phyloP scores from a whole-genome alignment of 1,140 invertebrate genomes.

The Drosophila funebris region DNA sequence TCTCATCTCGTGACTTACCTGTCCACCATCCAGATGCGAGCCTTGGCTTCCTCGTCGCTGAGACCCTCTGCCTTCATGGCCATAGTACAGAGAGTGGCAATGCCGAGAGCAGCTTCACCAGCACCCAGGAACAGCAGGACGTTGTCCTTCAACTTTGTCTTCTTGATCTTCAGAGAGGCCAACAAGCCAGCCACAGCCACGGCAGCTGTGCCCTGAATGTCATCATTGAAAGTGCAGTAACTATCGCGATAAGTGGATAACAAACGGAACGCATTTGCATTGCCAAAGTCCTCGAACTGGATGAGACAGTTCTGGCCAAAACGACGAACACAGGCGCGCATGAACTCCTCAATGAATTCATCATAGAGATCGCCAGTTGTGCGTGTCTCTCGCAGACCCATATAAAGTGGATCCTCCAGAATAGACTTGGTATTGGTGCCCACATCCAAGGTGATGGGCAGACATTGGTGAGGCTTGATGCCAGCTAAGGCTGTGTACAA shows the following conservation, averaged over 20 bases:
- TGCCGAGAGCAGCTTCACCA: slow-evolving; percentile 96
- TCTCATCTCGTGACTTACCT: slow-evolving; percentile 87
- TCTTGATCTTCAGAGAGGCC: slow-evolving; percentile 92
- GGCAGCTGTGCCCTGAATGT: slow-evolving; percentile 97
- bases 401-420: slow-evolving; percentile 96
- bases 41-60: slow-evolving; percentile 64
- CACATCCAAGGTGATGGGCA: slow-evolving; percentile 97
- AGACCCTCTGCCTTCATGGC: slow-evolving; percentile 95
- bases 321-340: slow-evolving; percentile 95
- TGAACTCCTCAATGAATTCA: slow-evolving; percentile 98
- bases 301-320: slow-evolving; percentile 92
- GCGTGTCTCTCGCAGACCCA: slow-evolving; percentile 94
- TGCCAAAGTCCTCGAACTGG: slow-evolving; percentile 98
- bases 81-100: slow-evolving; percentile 92
- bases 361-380: slow-evolving; percentile 94
- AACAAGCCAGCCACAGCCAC: slow-evolving; percentile 96
- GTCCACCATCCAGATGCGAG: slow-evolving; percentile 76
- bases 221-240: slow-evolving; percentile 98
- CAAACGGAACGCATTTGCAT: slow-evolving; percentile 96
- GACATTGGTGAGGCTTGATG: slow-evolving; percentile 95
- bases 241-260: slow-evolving; percentile 93
- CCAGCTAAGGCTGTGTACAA: slow-evolving; percentile 97
- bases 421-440: slow-evolving; percentile 95
- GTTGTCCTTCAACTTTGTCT: slow-evolving; percentile 91
- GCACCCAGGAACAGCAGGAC: slow-evolving; percentile 96